Evolutionary conservation across 1,140 invertebrate genomes (phyloP), one percentile per base, ranked within the genome.

Genomic region (Dinoponera quadriceps): DNA sequence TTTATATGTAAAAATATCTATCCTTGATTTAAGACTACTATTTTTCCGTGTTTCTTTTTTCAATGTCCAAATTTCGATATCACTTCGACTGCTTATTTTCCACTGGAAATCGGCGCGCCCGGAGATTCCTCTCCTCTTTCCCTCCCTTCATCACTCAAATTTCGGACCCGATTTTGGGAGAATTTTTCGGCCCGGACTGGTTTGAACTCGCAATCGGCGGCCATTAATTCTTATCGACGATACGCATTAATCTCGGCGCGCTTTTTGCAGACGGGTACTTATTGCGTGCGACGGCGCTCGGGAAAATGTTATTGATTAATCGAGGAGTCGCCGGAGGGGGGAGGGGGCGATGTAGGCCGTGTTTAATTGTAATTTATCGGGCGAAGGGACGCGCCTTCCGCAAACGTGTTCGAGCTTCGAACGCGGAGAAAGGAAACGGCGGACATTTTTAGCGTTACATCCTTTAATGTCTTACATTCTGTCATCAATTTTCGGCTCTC

Each of bases 351-450:
- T 59, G 65, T 80, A 54, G 49, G 62, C 29, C 14, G n/a, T 57
- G 22, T 71, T 80, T 80, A 80, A 80, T 80, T 80, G 65, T 80
- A 48, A 71, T 71, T 80, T 71, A 80, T 80, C 22, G n/a, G n/a
- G n/a, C n/a, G 29, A 54, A 69, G 7, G 22, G 18, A 55, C 48
- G 54, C 62, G 62, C 54, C 29, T 78, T 68, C 55, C 49, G 29
- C 38, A 68, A 78, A 78, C 27, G 22, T 16, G 2, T 33, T 33
- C 62, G 22, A n/a, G n/a, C n/a, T 27, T 13, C n/a, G 5, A 22
- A 27, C 49, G 18, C 18, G 51, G 63, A 78, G 75, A 68, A 78
- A 69, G 63, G 49, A 69, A 38, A 22, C 11, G 16, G 16, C 18
- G 25, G 13, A 65, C 14, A 66, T 33, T 3, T 14, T 65, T 66